Conservation (phyloP, 30 jellyfish, hydroid and myxozoan genomes). For the Hydractinia echinata region DNA sequence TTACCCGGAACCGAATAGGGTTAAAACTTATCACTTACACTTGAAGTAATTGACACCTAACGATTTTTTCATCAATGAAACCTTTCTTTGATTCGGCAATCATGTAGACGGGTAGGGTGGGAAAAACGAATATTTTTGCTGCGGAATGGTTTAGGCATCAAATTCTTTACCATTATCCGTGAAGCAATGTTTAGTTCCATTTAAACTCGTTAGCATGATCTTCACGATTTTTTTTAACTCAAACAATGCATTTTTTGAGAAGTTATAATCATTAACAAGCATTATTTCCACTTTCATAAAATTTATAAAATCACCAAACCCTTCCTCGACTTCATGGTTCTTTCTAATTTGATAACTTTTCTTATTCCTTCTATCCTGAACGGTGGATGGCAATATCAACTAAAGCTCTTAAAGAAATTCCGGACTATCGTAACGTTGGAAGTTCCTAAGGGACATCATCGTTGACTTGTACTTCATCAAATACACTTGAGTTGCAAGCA, state of each 20-base stretch:
- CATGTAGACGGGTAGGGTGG: slow-evolving; percentile 3
- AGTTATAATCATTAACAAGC: neutral
- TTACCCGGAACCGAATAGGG: too few species aligned
- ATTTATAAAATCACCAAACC: neutral
- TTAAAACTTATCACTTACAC: neutral
- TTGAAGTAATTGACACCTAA: neutral
- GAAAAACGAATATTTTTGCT: neutral
- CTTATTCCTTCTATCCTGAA: neutral
- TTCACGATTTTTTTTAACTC: neutral
- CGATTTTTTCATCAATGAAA: neutral
- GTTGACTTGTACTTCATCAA: slow-evolving; percentile 6
- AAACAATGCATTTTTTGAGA: neutral
- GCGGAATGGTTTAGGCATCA: neutral
- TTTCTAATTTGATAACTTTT: neutral
- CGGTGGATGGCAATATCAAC: neutral
- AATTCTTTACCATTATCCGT: neutral
- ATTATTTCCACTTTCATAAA: neutral
- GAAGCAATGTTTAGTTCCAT: neutral
- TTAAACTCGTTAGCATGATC: neutral
- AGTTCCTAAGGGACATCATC: neutral
- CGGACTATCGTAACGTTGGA: too few species aligned
- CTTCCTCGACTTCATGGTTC: neutral
- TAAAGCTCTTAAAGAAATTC: neutral
- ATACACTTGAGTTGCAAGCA: neutral
- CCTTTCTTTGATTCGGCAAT: neutral